Conservation (phyloP, 2,888 invertebrate genomes). For the Cybosia mesomella region DNA sequence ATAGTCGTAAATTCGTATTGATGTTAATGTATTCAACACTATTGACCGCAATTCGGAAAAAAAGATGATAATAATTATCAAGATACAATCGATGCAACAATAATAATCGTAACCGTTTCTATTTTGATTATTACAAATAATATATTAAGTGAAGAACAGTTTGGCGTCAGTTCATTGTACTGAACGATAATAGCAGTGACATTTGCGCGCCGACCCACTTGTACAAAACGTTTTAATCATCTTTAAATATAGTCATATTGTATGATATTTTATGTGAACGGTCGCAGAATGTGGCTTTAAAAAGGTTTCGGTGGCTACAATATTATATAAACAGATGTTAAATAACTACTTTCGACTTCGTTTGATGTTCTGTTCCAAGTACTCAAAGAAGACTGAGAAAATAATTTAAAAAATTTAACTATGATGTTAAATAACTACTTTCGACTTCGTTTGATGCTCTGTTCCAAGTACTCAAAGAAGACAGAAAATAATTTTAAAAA, state of each 20-base stretch:
- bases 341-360: background rate
- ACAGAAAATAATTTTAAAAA: too few relatives aligned
- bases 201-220: constrained; percentile 51
- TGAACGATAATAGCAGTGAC: constrained; percentile 53
- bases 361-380: background rate
- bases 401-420: too few relatives aligned
- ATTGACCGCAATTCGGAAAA: constrained; percentile 17
- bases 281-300: constrained; percentile 5
- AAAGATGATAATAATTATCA: constrained; percentile 21
- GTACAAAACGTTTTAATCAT: constrained; percentile 43
- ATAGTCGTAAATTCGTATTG: constrained; percentile 25
- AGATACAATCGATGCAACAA: constrained; percentile 36
- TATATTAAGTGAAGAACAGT: constrained; percentile 31
- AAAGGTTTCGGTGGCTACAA: background rate
- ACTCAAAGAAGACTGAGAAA: too few relatives aligned
- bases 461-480: background rate
- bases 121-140: constrained; percentile 29
- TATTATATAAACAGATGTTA: background rate
- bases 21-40: constrained; percentile 41
- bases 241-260: constrained; percentile 43
- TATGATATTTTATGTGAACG: constrained; percentile 33
- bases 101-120: constrained; percentile 26
- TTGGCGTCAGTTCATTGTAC: constrained; percentile 39
- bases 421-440: background rate
- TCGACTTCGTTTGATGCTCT: background rate